Percentiles rank a stretch among this genome's conserved stretches.
Evolutionary conservation across 1,140 invertebrate genomes (phyloP).

Genomic region (Monochamus saltuarius): DNA sequence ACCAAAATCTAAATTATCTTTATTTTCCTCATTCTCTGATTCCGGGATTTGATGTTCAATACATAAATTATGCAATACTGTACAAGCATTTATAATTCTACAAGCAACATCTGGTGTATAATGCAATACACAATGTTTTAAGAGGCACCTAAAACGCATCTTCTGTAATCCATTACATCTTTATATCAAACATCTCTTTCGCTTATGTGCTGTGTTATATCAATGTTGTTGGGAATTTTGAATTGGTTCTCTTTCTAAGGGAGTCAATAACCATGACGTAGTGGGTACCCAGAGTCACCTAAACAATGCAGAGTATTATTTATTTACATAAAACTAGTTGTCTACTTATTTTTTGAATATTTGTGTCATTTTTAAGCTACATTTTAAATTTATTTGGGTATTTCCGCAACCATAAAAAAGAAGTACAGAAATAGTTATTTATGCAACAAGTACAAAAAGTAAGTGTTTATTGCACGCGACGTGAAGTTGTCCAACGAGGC

Average conservation of each 20-base stretch:
- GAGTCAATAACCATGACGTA: conserved; percentile 35
- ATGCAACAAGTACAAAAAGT: too few species aligned
- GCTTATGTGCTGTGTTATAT: conserved; percentile 12
- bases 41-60: not conserved
- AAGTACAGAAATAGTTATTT: too few species aligned
- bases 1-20: not conserved
- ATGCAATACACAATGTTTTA: conserved; percentile 38
- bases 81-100: conserved; percentile 37
- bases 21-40: conserved; percentile 3
- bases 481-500: too few species aligned
- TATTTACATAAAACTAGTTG: too few species aligned
- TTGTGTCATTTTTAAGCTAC: too few species aligned
- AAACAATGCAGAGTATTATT: too few species aligned
- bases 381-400: too few species aligned
- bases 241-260: conserved; percentile 20
- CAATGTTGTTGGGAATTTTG: conserved; percentile 22
- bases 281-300: conserved; percentile 30
- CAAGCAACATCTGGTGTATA: conserved; percentile 38
- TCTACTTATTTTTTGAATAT: too few species aligned
- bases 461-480: too few species aligned
- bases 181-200: conserved; percentile 32
- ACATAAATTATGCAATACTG: not conserved
- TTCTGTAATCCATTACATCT: conserved; percentile 42
- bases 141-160: conserved; percentile 38
- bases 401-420: too few species aligned